These are phyloP conservation scores for Protomyctophum bolini DNA, from an alignment of 2,113 vertebrate genomes.

Conservation along the genomic window DNA sequence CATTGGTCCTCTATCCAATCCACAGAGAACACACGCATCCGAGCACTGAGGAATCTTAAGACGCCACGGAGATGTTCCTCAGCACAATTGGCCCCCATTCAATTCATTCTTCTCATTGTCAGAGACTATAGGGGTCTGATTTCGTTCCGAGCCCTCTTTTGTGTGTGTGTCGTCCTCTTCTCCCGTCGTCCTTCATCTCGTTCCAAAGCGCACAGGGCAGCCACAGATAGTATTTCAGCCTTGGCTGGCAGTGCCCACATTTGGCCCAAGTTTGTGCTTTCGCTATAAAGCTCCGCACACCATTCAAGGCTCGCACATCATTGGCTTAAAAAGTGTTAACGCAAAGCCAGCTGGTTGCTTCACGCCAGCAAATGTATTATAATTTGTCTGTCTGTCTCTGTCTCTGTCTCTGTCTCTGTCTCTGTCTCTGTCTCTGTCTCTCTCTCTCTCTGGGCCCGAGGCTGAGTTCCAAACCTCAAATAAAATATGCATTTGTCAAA, in stretches of 20 bases:
- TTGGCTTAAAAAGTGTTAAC: constrained; percentile 50
- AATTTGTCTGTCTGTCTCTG: too few relatives aligned
- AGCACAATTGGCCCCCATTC: neutral
- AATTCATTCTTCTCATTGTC: neutral
- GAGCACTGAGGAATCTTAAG: too few relatives aligned
- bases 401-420: constrained; percentile 20
- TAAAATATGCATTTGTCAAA: too few relatives aligned
- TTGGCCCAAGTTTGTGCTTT: constrained; percentile 18
- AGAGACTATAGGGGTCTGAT: neutral
- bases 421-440: neutral
- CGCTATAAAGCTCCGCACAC: neutral
- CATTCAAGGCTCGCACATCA: constrained; percentile 28
- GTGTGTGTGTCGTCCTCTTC: neutral
- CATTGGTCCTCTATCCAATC: too few relatives aligned
- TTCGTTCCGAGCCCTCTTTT: constrained; percentile 11
- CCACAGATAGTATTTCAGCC: constrained; percentile 18
- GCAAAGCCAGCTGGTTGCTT: constrained; percentile 58
- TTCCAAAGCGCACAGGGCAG: constrained; percentile 6
- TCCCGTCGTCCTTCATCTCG: constrained; percentile 28
- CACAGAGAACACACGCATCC: too few relatives aligned
- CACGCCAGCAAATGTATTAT: constrained; percentile 16
- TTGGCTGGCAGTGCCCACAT: constrained; percentile 3
- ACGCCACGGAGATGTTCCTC: neutral
- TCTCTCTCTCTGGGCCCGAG: constrained; percentile 22
- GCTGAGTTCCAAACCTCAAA: too few relatives aligned